Percentiles rank a stretch among this genome's conserved stretches.
Evolutionary conservation across 2,113 vertebrate genomes (phyloP).

Genomic region (Xenus cinereus): DNA sequence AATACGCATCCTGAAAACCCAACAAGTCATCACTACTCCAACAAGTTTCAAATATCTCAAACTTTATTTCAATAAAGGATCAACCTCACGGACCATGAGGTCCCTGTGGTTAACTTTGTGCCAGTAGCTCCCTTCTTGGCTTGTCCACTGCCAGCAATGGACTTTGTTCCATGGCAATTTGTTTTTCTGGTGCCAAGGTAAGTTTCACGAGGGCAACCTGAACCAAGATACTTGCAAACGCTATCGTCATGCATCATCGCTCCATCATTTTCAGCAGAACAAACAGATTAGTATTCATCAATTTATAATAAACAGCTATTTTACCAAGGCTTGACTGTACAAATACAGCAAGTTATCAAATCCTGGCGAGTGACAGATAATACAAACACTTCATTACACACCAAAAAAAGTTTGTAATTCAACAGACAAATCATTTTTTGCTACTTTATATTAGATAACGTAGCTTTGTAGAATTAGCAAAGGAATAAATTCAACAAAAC

Average conservation of each 20-base stretch:
- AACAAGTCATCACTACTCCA: conserved; percentile 26
- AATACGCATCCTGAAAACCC: not conserved
- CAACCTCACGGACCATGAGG: conserved; percentile 51
- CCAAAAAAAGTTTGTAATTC: conserved; percentile 37
- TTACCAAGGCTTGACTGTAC: conserved; percentile 74
- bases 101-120: conserved; percentile 42
- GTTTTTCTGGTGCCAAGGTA: conserved; percentile 43
- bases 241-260: conserved; percentile 60
- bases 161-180: conserved; percentile 65
- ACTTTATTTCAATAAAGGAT: conserved; percentile 79
- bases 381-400: conserved; percentile 72
- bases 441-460: conserved; percentile 66
- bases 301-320: conserved; percentile 66
- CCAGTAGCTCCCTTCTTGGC: conserved; percentile 32
- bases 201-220: conserved; percentile 43
- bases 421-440: conserved; percentile 47
- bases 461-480: conserved; percentile 67
- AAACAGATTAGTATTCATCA: conserved; percentile 67
- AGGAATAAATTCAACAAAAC: conserved; percentile 65
- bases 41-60: conserved; percentile 65
- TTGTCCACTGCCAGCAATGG: conserved; percentile 76
- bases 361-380: conserved; percentile 61
- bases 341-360: conserved; percentile 70
- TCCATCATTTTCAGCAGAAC: conserved; percentile 63
- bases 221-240: conserved; percentile 61